These are phyloP conservation scores for Ceramica pisi DNA, from an alignment of 2,888 invertebrate genomes.

Conservation along the genomic window DNA sequence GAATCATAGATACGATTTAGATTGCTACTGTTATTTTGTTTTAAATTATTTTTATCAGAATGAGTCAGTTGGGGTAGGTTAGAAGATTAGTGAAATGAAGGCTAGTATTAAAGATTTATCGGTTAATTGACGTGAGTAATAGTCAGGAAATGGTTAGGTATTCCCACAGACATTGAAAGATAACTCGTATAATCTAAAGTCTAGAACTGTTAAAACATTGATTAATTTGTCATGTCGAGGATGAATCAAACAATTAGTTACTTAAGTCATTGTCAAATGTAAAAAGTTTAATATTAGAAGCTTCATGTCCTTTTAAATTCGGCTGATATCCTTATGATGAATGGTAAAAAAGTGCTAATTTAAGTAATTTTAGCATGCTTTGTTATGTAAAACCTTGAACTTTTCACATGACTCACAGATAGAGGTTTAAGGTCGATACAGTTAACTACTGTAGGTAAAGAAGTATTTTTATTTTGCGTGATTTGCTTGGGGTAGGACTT, in stretches of 20 bases:
- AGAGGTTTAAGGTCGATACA: conserved; percentile 30
- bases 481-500: conserved; percentile 48
- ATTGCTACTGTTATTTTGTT: conserved; percentile 39
- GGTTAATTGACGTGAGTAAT: conserved; percentile 19
- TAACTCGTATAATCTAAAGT: not conserved
- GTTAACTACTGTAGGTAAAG: conserved; percentile 7
- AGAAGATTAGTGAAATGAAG: not conserved
- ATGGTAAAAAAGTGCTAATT: conserved; percentile 4
- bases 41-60: conserved; percentile 35
- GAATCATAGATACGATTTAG: conserved; percentile 46
- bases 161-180: not conserved
- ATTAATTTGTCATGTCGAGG: conserved; percentile 11
- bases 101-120: conserved; percentile 6
- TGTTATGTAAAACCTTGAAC: conserved; percentile 36
- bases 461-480: conserved; percentile 38
- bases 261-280: not conserved
- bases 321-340: conserved; percentile 8
- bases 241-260: not conserved
- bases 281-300: not conserved
- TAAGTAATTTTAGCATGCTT: conserved; percentile 14
- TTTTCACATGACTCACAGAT: conserved; percentile 38
- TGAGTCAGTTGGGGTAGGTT: conserved; percentile 54
- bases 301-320: not conserved
- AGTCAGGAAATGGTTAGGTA: conserved; percentile 11
- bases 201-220: not conserved